Evolutionary conservation across 2,797 vertebrate species (phyloP).

Genomic region (Bucorvus abyssinicus): DNA sequence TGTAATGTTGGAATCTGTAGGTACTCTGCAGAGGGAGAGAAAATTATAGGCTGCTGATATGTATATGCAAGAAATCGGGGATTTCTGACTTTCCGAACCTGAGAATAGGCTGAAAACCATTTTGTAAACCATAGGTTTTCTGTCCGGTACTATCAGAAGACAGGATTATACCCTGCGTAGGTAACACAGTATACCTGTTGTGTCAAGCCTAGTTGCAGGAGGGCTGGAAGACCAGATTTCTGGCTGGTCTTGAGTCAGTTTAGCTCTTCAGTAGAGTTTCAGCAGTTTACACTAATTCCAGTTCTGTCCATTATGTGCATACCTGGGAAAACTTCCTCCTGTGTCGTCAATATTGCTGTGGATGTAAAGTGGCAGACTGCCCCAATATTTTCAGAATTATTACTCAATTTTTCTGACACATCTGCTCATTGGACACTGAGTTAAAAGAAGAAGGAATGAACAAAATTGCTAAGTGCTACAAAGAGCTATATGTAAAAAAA

Average conservation of each 20-base stretch:
- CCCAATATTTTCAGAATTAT: neutral
- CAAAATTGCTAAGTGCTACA: neutral
- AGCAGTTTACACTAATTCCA: neutral
- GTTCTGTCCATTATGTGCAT: neutral
- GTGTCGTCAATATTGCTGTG: neutral
- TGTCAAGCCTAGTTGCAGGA: neutral
- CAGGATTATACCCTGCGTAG: fast-evolving
- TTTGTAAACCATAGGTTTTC: neutral
- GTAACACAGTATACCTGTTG: neutral
- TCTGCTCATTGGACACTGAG: neutral
- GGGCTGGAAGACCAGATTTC: neutral
- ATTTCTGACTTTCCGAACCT: neutral
- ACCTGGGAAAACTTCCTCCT: neutral
- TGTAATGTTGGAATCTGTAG: neutral
- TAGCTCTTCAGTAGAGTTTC: neutral
- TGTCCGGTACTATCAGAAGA: neutral
- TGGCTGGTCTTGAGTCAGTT: neutral
- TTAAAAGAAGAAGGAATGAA: neutral
- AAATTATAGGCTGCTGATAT: neutral
- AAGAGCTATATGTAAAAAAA: neutral
- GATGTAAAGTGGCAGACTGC: neutral
- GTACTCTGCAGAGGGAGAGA: neutral
- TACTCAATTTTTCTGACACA: neutral
- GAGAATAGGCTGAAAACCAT: neutral
- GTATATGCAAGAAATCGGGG: neutral